These are phyloP conservation scores for Augiades crinisus DNA, from an alignment of 2,888 invertebrate species.

Conservation along the genomic window DNA sequence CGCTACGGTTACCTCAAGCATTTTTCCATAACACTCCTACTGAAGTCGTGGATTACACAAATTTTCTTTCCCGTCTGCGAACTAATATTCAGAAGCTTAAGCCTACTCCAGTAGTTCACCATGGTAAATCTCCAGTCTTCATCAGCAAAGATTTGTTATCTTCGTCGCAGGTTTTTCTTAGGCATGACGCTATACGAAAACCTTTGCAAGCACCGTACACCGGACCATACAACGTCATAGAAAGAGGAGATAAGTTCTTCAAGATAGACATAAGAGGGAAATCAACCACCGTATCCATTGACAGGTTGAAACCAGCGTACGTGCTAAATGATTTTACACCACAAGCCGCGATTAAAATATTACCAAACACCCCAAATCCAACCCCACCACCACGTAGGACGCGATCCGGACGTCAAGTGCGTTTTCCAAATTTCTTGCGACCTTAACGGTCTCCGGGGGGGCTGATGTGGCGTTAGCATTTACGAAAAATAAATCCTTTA, in stretches of 20 bases:
- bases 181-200: not conserved
- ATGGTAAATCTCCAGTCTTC: not conserved
- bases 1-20: not conserved
- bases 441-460: not conserved
- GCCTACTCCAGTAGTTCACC: conserved; percentile 7
- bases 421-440: not conserved
- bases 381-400: not conserved
- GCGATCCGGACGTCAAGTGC: not conserved
- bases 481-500: too few species aligned
- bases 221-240: conserved; percentile 12
- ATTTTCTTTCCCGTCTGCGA: conserved; percentile 11
- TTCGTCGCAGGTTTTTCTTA: not conserved
- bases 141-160: not conserved
- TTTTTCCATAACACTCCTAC: not conserved
- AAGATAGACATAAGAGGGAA: not conserved
- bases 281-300: conserved; percentile 1
- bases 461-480: too few species aligned
- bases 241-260: conserved; percentile 6
- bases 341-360: too few species aligned
- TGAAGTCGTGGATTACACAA: conserved; percentile 2
- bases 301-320: conserved; percentile 7
- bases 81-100: conserved; percentile 1
- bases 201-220: conserved; percentile 4
- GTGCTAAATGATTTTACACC: not conserved
- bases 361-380: too few species aligned